Evolutionary conservation across 2,797 vertebrate species (phyloP), one percentile per base, ranked within the genome.

Genomic region (Rhadinocentrus ornatus): DNA sequence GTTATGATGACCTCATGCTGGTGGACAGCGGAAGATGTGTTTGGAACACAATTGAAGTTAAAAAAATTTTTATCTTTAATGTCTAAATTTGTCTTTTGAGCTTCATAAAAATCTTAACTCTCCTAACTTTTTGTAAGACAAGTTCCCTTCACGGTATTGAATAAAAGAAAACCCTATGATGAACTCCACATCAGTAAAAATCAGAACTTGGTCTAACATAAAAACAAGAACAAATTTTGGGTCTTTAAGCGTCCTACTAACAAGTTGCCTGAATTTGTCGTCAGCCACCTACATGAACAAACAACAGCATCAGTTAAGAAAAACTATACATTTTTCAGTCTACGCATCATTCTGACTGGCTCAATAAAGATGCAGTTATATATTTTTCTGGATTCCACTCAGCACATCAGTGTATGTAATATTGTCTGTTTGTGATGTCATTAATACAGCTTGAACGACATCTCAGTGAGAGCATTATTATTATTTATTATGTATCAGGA

Each of bases 371-470:
- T 13, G 34, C 46, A 4, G 53, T 53, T 26, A 55, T 39, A 64
- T 46, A 37, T 56, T 57, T 41, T 24, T 34, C 46, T 31, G 54
- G 60, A 73, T 66, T 60, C 3, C 31, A 54, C 29, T 67, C 62
- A 67, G 41, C 20, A 56, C 59, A 75, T 44, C 50, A 31, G 54
- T 29, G 20, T 44, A 26, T 50, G n/a, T 69, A 46, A 58, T 55
- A 41, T 31, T 57, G 62, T 65, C 35, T 22, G 24, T 84, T 58
- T 57, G 16, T 41, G 50, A 31, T 55, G 41, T 68, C 37, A 15
- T 75, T 58, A 73, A 57, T 24, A 24, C 59, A 81, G 66, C 50
- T 50, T 56, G 48, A 50, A 31, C 2, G 52, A 61, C 35, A 37
- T 71, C 50, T 75, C 13, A 20, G 31, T 31, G 4, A 55, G 62